Percentiles rank a stretch among this genome's conserved stretches.
These are phyloP conservation scores for Toxotes chatareus DNA, from an alignment of 2,113 vertebrate genomes.

Conservation along the genomic window DNA sequence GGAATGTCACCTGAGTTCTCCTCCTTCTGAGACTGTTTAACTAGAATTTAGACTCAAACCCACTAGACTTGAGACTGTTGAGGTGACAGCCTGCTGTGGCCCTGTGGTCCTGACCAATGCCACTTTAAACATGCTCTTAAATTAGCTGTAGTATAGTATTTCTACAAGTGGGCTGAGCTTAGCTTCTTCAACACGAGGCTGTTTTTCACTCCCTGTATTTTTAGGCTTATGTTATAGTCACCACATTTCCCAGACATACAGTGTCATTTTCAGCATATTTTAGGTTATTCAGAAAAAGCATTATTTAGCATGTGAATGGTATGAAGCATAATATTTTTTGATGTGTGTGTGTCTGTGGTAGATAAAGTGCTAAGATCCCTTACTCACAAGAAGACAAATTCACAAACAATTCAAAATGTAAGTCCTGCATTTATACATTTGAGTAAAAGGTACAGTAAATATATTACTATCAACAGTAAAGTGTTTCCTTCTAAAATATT, in stretches of 20 bases:
- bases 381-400: too few relatives aligned
- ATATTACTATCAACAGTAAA: too few relatives aligned
- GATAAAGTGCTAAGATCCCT: too few relatives aligned
- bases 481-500: too few relatives aligned
- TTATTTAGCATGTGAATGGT: too few relatives aligned
- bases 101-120: background rate
- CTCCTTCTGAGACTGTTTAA: background rate
- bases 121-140: slow-evolving; percentile 18
- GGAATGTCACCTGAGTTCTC: background rate
- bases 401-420: too few relatives aligned
- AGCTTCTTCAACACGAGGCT: background rate
- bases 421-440: too few relatives aligned
- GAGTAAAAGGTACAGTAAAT: too few relatives aligned
- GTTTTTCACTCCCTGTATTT: background rate
- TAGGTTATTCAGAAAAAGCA: too few relatives aligned
- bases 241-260: background rate
- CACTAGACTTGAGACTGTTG: background rate
- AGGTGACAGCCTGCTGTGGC: background rate
- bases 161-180: slow-evolving; percentile 9
- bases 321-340: too few relatives aligned
- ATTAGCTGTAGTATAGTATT: slow-evolving; percentile 49
- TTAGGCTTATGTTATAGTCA: background rate
- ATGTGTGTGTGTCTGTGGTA: too few relatives aligned
- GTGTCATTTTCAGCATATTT: too few relatives aligned
- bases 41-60: background rate